Percentiles rank a stretch among this genome's conserved stretches.
These are phyloP conservation scores for Pristionchus exspectatus DNA, from an alignment of 2,888 invertebrate genomes.

Conservation along the genomic window DNA sequence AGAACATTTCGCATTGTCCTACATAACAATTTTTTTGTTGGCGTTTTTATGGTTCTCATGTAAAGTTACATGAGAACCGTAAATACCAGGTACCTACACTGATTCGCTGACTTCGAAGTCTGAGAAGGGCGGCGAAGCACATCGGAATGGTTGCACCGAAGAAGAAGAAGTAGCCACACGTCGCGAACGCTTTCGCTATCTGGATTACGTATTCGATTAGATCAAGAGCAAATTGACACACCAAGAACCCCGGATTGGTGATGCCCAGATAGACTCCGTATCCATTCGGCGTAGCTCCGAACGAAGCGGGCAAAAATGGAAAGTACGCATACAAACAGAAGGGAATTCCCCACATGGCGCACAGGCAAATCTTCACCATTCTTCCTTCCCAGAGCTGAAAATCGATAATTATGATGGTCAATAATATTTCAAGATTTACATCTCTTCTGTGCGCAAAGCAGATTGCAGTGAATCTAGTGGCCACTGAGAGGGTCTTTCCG, in stretches of 20 bases:
- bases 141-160: neutral
- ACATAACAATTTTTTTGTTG: no score
- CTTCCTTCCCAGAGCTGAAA: neutral
- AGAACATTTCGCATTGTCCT: no score
- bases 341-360: neutral
- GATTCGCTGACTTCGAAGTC: neutral
- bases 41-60: no score
- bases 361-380: neutral
- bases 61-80: no score
- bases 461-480: neutral
- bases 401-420: neutral
- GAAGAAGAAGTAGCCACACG: conserved; percentile 38
- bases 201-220: neutral
- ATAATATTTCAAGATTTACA: neutral
- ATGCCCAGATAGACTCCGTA: neutral
- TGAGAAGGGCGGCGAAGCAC: neutral
- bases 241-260: neutral
- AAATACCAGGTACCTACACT: no score
- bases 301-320: neutral
- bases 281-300: neutral
- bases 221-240: neutral
- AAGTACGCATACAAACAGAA: neutral
- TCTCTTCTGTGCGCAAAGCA: neutral
- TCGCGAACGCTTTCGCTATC: conserved; percentile 6
- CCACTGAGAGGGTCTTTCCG: neutral